Conservation (phyloP, 2,113 vertebrate genomes). For the Maccullochella peelii region DNA sequence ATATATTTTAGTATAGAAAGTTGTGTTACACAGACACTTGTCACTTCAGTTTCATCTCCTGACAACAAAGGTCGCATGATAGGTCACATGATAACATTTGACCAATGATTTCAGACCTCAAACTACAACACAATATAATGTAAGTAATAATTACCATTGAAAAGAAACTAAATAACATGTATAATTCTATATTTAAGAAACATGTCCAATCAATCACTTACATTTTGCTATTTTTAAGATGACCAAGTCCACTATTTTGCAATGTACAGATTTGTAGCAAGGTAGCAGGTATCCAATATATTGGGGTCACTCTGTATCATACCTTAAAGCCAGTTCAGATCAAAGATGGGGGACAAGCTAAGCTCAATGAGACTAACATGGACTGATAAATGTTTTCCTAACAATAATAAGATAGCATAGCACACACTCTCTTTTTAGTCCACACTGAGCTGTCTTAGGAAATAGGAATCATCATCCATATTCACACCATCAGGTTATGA, state of each 20-base stretch:
- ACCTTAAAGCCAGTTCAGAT: slow-evolving; percentile 21
- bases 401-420: slow-evolving; percentile 5
- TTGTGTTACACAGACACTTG: slow-evolving; percentile 63
- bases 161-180: not conserved
- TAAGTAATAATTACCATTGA: not conserved
- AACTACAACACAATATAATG: slow-evolving; percentile 1
- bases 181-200: not conserved
- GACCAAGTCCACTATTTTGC: not conserved
- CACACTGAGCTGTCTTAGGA: slow-evolving; percentile 28
- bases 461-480: slow-evolving; percentile 29
- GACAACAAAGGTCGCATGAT: slow-evolving; percentile 73
- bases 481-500: slow-evolving; percentile 50
- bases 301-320: not conserved
- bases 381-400: not conserved
- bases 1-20: slow-evolving; percentile 18
- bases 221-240: not conserved
- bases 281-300: not conserved
- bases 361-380: not conserved
- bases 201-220: slow-evolving; percentile 2
- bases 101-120: slow-evolving; percentile 55
- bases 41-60: slow-evolving; percentile 54
- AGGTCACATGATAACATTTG: slow-evolving; percentile 80
- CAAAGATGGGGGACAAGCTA: slow-evolving; percentile 10
- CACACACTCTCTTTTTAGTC: not conserved
- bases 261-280: not conserved